phyloP scores from a whole-genome alignment of 92 coral and sea anemone genomes.

The Palythoa caribaeorum region DNA sequence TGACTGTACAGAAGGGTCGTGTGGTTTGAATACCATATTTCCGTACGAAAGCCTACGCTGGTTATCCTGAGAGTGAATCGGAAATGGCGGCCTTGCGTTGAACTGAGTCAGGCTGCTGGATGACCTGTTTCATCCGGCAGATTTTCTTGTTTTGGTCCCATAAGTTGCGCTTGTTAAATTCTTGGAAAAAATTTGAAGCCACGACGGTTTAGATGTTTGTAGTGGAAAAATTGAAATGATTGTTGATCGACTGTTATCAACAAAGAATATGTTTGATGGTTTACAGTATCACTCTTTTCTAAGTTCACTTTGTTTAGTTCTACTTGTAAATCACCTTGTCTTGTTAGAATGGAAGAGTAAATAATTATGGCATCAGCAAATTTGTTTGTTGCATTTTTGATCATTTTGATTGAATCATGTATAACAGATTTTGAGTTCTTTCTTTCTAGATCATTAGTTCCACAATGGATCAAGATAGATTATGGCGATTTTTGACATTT shows the following conservation, averaged over 20 bases:
- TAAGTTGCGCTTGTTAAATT: constrained; percentile 53
- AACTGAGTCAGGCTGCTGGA: neutral
- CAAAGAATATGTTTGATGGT: constrained; percentile 12
- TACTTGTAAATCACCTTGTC: constrained; percentile 30
- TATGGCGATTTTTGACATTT: neutral
- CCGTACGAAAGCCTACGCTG: constrained; percentile 2
- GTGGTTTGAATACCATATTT: constrained; percentile 15
- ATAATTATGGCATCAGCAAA: constrained; percentile 10
- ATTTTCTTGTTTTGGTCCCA: constrained; percentile 22
- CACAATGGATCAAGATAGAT: constrained; percentile 42
- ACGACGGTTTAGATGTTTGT: constrained; percentile 45
- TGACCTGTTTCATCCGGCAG: neutral
- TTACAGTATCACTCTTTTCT: constrained; percentile 28
- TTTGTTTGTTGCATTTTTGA: constrained; percentile 2
- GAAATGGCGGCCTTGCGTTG: constrained; percentile 7
- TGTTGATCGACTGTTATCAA: constrained; percentile 33
- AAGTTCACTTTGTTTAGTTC: constrained; percentile 29
- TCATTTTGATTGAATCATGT: constrained; percentile 13
- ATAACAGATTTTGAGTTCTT: constrained; percentile 8
- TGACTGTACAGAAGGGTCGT: neutral
- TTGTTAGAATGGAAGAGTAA: constrained; percentile 36
- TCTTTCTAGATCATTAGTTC: constrained; percentile 46
- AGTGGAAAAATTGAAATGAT: constrained; percentile 25
- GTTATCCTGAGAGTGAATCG: constrained; percentile 10
- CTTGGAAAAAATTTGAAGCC: constrained; percentile 42